phyloP scores from a whole-genome alignment of 2,113 vertebrate species.

The Nasalis larvatus region DNA sequence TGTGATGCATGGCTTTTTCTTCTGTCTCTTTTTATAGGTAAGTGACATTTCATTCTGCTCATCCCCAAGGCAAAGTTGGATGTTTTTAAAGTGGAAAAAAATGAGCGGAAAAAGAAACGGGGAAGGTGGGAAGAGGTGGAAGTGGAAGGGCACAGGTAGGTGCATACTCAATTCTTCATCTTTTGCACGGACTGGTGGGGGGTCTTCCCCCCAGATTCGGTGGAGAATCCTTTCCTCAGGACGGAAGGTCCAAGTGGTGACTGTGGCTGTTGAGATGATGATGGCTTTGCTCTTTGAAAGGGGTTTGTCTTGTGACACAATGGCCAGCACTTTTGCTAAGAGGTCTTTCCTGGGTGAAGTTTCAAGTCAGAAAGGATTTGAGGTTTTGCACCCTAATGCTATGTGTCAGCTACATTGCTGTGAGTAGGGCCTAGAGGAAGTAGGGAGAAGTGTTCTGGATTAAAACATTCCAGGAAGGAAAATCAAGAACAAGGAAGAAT shows the following conservation, averaged over 20 bases:
- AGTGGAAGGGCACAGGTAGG: slow-evolving; percentile 79
- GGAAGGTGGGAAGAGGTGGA: slow-evolving; percentile 71
- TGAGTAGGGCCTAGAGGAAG: too few species aligned
- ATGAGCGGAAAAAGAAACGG: slow-evolving; percentile 49
- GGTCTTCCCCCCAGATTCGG: fast-evolving
- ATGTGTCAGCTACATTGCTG: fast-evolving
- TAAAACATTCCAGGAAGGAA: not conserved
- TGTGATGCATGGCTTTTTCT: slow-evolving; percentile 75
- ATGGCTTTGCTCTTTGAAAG: not conserved
- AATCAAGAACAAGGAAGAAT: not conserved
- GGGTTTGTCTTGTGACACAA: fast-evolving
- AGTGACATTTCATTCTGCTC: slow-evolving; percentile 85
- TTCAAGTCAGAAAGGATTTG: not conserved
- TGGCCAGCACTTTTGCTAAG: not conserved
- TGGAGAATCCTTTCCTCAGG: not conserved
- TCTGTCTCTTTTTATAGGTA: slow-evolving; percentile 81
- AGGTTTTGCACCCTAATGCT: not conserved
- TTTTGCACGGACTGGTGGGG: not conserved
- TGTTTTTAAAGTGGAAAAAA: slow-evolving; percentile 74
- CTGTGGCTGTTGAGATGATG: not conserved
- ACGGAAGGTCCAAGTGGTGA: fast-evolving
- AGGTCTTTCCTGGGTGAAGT: not conserved
- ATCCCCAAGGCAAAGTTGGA: slow-evolving; percentile 81
- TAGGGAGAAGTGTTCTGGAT: not conserved
- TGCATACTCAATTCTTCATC: not conserved